These are phyloP conservation scores for Butastur rufipennis DNA, from an alignment of 2,113 vertebrate species.

Conservation along the genomic window DNA sequence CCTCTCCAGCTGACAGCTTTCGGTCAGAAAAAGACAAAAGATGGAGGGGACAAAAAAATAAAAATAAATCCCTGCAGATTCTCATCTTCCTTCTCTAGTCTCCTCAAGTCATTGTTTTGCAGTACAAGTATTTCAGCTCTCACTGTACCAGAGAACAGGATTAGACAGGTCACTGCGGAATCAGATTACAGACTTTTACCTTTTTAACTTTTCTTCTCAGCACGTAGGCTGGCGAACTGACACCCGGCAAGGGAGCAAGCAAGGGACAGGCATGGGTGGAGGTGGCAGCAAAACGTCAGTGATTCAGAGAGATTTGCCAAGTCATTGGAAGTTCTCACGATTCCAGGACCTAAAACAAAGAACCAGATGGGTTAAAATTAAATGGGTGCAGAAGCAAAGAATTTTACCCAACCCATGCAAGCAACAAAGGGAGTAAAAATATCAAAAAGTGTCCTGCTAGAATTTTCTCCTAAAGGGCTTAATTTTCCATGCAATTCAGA, in stretches of 20 bases:
- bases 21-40: conserved; percentile 39
- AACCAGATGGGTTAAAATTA: accelerated
- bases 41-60: neutral
- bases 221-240: conserved; percentile 62
- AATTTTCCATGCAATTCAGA: neutral
- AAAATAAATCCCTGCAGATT: conserved; percentile 8
- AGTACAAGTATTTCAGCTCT: conserved; percentile 55
- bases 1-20: conserved; percentile 66
- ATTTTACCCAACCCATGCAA: neutral
- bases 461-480: neutral
- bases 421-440: neutral
- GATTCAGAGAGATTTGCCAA: neutral
- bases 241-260: conserved; percentile 23
- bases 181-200: conserved; percentile 73
- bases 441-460: neutral
- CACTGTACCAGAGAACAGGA: conserved; percentile 63
- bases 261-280: conserved; percentile 34
- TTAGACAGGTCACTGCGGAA: conserved; percentile 65
- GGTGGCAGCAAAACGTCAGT: neutral
- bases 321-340: neutral
- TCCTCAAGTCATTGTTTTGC: conserved; percentile 50
- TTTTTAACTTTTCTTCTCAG: conserved; percentile 64
- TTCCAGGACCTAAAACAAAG: neutral
- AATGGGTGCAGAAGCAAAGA: neutral
- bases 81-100: conserved; percentile 31